Evolutionary conservation across 1,140 invertebrate genomes (phyloP).

Genomic region (Bombus affinis): DNA sequence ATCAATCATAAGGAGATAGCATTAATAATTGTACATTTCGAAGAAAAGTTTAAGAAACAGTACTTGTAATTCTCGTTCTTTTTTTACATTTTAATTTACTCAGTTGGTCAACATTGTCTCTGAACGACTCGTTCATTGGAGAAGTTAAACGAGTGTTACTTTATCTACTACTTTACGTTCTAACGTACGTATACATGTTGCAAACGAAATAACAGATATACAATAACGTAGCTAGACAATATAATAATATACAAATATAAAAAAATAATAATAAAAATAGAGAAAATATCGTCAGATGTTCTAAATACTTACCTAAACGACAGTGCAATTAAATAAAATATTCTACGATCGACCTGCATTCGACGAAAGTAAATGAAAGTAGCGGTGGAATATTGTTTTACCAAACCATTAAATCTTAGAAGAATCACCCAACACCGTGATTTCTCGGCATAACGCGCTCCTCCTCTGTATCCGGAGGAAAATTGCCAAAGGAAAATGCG

Average conservation of each 20-base stretch:
- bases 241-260: no score
- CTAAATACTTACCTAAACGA: not conserved
- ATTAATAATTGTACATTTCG: no score
- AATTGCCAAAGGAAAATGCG: slow-evolving; percentile 60
- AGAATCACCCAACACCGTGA: not conserved
- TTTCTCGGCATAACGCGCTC: slow-evolving; percentile 16
- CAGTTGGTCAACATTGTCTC: not conserved
- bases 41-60: no score
- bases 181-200: not conserved
- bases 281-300: no score
- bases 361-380: not conserved
- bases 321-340: not conserved
- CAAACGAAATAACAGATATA: not conserved
- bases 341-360: not conserved
- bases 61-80: not conserved
- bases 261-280: no score
- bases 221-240: not conserved
- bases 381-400: not conserved
- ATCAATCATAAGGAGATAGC: no score
- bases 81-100: not conserved
- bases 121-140: not conserved
- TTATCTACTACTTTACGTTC: not conserved
- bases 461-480: slow-evolving; percentile 37
- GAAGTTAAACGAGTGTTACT: not conserved
- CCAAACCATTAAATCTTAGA: not conserved